These are phyloP conservation scores for Heliconius melpomene DNA, from an alignment of 1,140 invertebrate genomes.

Conservation along the genomic window DNA sequence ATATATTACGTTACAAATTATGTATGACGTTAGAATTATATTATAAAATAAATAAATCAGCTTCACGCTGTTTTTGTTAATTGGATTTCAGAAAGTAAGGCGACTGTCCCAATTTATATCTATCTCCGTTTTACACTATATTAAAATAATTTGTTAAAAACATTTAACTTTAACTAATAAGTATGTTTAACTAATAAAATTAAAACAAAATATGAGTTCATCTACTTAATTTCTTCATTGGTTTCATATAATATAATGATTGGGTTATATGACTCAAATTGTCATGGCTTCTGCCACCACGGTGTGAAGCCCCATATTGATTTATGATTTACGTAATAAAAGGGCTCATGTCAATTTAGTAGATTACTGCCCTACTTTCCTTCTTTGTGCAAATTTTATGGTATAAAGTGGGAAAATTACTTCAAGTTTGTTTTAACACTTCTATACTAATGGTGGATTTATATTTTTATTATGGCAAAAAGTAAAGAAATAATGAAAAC, in stretches of 20 bases:
- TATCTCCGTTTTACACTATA: too few relatives aligned
- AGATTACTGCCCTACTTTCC: slow-evolving; percentile 9
- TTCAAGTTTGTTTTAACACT: neutral
- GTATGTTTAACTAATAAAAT: too few relatives aligned
- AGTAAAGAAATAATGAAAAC: neutral
- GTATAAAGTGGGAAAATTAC: neutral
- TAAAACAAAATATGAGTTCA: too few relatives aligned
- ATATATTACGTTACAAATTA: too few relatives aligned
- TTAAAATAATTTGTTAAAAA: too few relatives aligned
- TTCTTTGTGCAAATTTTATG: slow-evolving; percentile 15
- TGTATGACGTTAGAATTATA: too few relatives aligned
- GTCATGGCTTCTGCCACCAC: neutral
- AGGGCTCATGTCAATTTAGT: slow-evolving; percentile 12
- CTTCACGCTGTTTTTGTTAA: too few relatives aligned
- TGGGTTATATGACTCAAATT: neutral
- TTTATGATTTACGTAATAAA: slow-evolving; percentile 33
- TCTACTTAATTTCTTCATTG: neutral
- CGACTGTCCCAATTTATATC: too few relatives aligned
- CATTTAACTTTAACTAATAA: too few relatives aligned
- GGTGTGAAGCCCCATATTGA: slow-evolving; percentile 26
- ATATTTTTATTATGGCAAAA: neutral
- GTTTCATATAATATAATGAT: neutral
- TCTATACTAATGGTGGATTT: neutral
- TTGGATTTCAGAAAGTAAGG: too few relatives aligned
- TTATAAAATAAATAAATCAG: too few relatives aligned